These are phyloP conservation scores for Trichomycterus rosablanca DNA, from an alignment of 2,113 vertebrate species.

Conservation along the genomic window DNA sequence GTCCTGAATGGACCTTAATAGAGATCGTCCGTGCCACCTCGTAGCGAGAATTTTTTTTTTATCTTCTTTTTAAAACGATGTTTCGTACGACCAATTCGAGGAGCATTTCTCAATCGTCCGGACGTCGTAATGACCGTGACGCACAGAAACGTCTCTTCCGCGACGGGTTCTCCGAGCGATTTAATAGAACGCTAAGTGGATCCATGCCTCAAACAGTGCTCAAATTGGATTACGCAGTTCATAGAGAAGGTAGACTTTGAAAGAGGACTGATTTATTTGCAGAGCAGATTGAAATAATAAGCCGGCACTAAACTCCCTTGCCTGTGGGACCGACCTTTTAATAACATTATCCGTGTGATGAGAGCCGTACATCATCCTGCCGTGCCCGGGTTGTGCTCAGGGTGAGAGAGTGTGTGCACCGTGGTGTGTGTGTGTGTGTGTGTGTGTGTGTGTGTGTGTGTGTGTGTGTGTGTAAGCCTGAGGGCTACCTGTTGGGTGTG, in stretches of 20 bases:
- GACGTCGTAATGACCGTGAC: constrained; percentile 56
- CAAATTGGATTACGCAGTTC: constrained; percentile 70
- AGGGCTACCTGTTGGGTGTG: constrained; percentile 47
- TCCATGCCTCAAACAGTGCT: constrained; percentile 63
- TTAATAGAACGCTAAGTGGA: constrained; percentile 66
- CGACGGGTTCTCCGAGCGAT: constrained; percentile 56
- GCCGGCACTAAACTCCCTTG: constrained; percentile 61
- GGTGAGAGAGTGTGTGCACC: no score
- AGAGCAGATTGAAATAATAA: constrained; percentile 70
- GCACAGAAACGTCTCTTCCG: constrained; percentile 54
- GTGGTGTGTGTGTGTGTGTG: neutral
- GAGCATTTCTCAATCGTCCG: constrained; percentile 53
- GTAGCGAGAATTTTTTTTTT: constrained; percentile 44
- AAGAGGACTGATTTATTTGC: constrained; percentile 73
- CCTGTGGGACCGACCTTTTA: constrained; percentile 64
- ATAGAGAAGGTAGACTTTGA: constrained; percentile 64
- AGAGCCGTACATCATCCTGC: constrained; percentile 55
- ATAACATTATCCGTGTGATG: constrained; percentile 67
- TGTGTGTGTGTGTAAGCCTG: neutral
- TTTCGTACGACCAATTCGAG: constrained; percentile 56
- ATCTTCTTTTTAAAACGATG: constrained; percentile 50
- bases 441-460: neutral
- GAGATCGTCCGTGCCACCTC: constrained; percentile 26
- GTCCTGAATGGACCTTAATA: constrained; percentile 40
- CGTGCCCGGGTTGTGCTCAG: no score